These are phyloP conservation scores for Steatocranus sp. DNA, from an alignment of 2,797 vertebrate genomes.

Conservation along the genomic window DNA sequence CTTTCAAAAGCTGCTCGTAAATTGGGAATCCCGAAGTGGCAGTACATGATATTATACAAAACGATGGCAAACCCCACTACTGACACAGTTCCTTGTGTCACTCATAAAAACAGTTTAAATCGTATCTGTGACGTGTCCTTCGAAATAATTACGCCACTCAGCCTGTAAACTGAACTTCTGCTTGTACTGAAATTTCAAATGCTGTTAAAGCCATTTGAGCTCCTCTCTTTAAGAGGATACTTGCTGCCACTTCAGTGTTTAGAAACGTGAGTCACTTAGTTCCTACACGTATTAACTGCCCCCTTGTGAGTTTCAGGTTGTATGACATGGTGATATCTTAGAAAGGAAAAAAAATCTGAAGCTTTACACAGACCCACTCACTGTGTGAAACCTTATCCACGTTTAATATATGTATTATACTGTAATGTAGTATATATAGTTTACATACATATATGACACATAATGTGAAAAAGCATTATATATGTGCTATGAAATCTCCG, in stretches of 20 bases:
- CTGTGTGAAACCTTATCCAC: neutral
- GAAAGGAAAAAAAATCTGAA: fast-evolving
- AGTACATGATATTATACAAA: neutral
- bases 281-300: neutral
- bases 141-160: neutral
- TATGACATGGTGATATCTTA: neutral
- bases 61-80: neutral
- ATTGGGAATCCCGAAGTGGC: fast-evolving
- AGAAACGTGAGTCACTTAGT: neutral
- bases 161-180: neutral
- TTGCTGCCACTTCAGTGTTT: neutral
- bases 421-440: neutral
- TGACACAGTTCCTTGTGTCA: neutral
- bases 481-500: neutral
- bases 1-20: neutral
- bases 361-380: neutral
- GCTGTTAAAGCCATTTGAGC: neutral
- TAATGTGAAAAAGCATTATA: neutral
- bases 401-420: neutral
- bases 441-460: neutral
- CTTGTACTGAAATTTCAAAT: neutral
- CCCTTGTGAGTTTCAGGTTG: neutral
- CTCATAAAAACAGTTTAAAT: neutral
- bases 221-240: neutral
- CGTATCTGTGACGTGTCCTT: neutral